A percentile compares a stretch with the other conserved stretches of the same genome.
Conservation (phyloP, 2,797 vertebrate genomes). For the Knipowitschia caucasica region DNA sequence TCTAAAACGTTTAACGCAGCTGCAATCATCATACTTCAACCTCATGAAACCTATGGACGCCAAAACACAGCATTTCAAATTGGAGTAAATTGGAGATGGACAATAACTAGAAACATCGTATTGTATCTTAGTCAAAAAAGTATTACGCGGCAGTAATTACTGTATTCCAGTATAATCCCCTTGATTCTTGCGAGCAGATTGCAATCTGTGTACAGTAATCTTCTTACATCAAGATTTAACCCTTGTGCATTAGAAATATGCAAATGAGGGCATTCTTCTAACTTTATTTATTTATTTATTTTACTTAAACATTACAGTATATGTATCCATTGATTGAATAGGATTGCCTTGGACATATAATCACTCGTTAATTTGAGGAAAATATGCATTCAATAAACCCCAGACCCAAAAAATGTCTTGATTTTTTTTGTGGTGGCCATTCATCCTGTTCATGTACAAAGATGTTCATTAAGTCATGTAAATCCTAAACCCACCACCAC, state of each 20-base stretch:
- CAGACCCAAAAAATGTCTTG: no score
- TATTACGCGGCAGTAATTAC: conserved; percentile 2
- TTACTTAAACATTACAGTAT: neutral
- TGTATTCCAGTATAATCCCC: conserved; percentile 6
- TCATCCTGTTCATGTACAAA: no score
- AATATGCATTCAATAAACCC: no score
- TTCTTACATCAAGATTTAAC: neutral
- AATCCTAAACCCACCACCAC: no score
- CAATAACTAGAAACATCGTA: neutral
- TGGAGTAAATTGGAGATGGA: neutral
- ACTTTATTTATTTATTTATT: no score
- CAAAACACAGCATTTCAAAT: no score
- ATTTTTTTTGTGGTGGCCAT: no score
- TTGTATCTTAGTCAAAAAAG: conserved; percentile 3
- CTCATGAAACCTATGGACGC: no score
- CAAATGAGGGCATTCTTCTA: neutral
- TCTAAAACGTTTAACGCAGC: no score
- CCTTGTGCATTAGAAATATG: conserved; percentile 5
- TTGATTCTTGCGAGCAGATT: conserved; percentile 10
- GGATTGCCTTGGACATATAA: neutral
- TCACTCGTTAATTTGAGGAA: no score
- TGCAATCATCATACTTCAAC: no score
- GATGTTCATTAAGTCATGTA: no score
- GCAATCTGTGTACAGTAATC: conserved; percentile 11
- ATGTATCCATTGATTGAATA: neutral